phyloP scores from a whole-genome alignment of 2,888 invertebrate species.

The Hypsopygia costalis region DNA sequence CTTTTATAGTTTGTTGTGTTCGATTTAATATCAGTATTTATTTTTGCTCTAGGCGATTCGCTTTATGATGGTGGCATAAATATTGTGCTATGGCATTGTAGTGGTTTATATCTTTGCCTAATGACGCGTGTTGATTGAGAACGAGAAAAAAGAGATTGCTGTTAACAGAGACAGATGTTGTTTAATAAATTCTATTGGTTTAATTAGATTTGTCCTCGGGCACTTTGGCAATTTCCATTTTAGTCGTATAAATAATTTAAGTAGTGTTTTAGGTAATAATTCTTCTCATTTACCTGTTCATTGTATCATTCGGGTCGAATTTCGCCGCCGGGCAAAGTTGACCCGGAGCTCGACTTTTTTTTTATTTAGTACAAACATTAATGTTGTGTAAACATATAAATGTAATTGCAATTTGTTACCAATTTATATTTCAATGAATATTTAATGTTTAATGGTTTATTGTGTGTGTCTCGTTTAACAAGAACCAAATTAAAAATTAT shows the following conservation, averaged over 20 bases:
- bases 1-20: slow-evolving; percentile 48
- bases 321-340: slow-evolving; percentile 35
- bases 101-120: slow-evolving; percentile 14
- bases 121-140: background rate
- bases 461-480: slow-evolving; percentile 8
- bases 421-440: slow-evolving; percentile 49
- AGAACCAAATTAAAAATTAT: slow-evolving; percentile 16
- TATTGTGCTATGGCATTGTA: slow-evolving; percentile 17
- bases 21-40: slow-evolving; percentile 54
- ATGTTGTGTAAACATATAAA: slow-evolving; percentile 58
- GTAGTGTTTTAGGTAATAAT: slow-evolving; percentile 24
- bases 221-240: slow-evolving; percentile 40
- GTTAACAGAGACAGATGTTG: background rate
- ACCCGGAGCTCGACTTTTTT: slow-evolving; percentile 33
- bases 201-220: slow-evolving; percentile 44
- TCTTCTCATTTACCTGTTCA: slow-evolving; percentile 40
- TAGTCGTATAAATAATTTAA: slow-evolving; percentile 8
- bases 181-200: slow-evolving; percentile 10
- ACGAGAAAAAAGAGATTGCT: background rate
- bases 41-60: slow-evolving; percentile 55
- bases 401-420: slow-evolving; percentile 54
- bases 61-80: slow-evolving; percentile 28
- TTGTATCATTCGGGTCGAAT: slow-evolving; percentile 21
- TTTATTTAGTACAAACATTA: slow-evolving; percentile 38
- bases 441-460: slow-evolving; percentile 26